Conservation (phyloP, 2,113 vertebrate species). For the Petromus typicus region DNA sequence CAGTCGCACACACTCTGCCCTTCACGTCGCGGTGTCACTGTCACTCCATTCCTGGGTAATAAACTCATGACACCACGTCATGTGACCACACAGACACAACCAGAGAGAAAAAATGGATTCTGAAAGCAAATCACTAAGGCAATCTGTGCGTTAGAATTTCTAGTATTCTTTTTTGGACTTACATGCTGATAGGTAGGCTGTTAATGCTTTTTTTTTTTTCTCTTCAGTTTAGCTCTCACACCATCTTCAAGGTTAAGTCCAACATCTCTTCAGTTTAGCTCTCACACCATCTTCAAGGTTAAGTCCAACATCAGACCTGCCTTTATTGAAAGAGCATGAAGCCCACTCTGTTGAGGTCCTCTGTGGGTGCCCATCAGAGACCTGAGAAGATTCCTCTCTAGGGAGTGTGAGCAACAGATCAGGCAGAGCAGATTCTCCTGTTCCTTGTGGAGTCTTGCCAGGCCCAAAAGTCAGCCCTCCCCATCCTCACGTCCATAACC, state of each 20-base stretch:
- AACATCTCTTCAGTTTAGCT: neutral
- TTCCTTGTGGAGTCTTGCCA: neutral
- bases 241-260: neutral
- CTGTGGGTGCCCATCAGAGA: neutral
- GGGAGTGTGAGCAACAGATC: neutral
- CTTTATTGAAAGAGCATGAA: conserved; percentile 13
- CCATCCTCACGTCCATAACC: neutral
- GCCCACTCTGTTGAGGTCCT: neutral
- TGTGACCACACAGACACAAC: neutral
- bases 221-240: neutral
- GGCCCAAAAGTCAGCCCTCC: neutral
- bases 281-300: neutral
- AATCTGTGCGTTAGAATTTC: neutral
- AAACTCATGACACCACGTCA: neutral
- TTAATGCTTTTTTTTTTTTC: neutral
- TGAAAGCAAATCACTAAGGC: neutral
- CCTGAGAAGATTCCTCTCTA: neutral
- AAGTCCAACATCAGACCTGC: neutral
- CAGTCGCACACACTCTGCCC: neutral
- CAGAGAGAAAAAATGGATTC: neutral
- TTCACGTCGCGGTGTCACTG: neutral
- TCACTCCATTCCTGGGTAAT: fast-evolving
- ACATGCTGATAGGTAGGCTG: neutral
- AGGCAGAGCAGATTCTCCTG: neutral
- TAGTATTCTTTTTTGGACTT: neutral